A percentile compares a stretch with the other conserved stretches of the same genome.
Conservation (phyloP, 2,113 vertebrate species). For the Argyrosomus japonicus region DNA sequence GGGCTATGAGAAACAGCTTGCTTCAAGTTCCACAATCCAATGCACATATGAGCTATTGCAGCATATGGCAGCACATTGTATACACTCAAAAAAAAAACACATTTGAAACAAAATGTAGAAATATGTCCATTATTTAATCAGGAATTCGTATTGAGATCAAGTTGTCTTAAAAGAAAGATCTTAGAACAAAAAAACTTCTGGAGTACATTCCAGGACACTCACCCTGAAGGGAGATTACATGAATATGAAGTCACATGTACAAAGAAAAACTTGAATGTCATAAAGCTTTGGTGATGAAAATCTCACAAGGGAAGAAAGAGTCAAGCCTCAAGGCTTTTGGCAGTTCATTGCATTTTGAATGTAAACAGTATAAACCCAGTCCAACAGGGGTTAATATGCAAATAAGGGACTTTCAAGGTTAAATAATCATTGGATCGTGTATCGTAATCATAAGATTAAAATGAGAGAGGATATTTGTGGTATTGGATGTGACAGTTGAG, state of each 20-base stretch:
- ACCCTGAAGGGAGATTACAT: neutral
- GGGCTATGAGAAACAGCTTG: slow-evolving; percentile 43
- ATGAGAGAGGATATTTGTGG: neutral
- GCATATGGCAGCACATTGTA: slow-evolving; percentile 16
- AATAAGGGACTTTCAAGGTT: neutral
- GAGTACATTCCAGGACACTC: neutral
- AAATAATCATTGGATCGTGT: neutral
- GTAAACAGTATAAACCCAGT: neutral
- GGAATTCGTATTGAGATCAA: neutral
- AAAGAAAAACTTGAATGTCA: neutral
- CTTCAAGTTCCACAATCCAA: slow-evolving; percentile 21
- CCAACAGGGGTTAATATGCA: neutral
- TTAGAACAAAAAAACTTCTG: neutral
- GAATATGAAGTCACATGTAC: neutral
- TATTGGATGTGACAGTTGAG: neutral
- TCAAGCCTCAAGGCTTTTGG: neutral
- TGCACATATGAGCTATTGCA: slow-evolving; percentile 11
- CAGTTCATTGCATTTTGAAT: neutral
- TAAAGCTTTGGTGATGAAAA: neutral
- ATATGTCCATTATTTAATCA: neutral
- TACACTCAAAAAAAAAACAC: neutral
- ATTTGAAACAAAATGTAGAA: neutral
- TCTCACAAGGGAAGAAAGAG: neutral
- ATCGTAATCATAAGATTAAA: neutral
- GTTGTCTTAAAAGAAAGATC: neutral